A percentile compares a stretch with the other conserved stretches of the same genome.
phyloP scores from a whole-genome alignment of 2,888 invertebrate species.

The Cephus spinipes region DNA sequence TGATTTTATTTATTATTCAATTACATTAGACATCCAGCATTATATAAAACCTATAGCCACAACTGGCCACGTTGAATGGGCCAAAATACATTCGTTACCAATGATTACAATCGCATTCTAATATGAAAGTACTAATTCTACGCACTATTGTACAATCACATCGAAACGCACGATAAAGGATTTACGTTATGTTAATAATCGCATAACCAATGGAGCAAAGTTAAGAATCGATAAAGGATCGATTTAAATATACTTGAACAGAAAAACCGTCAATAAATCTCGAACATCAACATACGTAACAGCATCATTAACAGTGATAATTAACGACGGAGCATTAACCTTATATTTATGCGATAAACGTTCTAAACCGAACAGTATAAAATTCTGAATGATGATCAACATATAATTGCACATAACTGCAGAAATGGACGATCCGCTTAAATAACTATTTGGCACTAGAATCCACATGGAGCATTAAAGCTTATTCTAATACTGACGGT shows the following conservation, averaged over 20 bases:
- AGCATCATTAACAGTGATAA: conserved; percentile 10
- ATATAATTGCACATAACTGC: background rate
- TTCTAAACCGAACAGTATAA: background rate
- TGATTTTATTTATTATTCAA: background rate
- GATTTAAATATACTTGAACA: background rate
- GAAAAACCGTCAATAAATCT: background rate
- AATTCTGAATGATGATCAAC: background rate
- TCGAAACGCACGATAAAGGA: conserved; percentile 3
- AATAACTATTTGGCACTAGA: conserved; percentile 60
- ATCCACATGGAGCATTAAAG: conserved; percentile 43
- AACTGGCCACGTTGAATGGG: background rate
- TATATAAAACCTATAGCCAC: conserved; percentile 7
- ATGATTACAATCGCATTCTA: background rate
- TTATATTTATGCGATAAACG: background rate
- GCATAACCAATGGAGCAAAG: background rate
- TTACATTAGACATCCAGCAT: conserved; percentile 28
- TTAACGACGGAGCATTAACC: background rate
- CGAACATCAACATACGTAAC: conserved; percentile 3
- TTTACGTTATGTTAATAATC: background rate
- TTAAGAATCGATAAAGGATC: background rate
- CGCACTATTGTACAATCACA: conserved; percentile 2
- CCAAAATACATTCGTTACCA: background rate
- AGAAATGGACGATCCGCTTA: conserved; percentile 31
- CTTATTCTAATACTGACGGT: background rate
- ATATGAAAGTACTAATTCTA: conserved; percentile 3